These are phyloP conservation scores for Poecilia picta DNA, from an alignment of 2,797 vertebrate genomes.

Conservation along the genomic window DNA sequence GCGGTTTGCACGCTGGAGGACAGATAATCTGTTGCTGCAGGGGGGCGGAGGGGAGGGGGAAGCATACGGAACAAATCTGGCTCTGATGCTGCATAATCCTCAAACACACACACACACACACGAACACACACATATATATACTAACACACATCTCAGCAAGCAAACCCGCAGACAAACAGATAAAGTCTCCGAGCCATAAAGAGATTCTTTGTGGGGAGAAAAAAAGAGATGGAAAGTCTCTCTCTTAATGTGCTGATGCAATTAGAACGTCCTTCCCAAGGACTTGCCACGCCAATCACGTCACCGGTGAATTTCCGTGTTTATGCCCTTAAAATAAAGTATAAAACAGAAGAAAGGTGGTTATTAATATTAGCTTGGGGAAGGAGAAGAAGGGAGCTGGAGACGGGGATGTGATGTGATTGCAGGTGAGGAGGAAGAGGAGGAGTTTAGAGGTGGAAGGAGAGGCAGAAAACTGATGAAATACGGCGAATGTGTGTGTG, in stretches of 20 bases:
- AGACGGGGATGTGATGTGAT: constrained; percentile 2
- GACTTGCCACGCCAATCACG: constrained; percentile 29
- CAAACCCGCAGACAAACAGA: constrained; percentile 15
- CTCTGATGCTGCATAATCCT: constrained; percentile 65
- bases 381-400: background rate
- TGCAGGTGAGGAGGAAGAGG: constrained; percentile 13
- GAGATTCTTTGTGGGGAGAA: constrained; percentile 9
- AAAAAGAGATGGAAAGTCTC: constrained; percentile 29
- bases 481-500: background rate
- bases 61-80: constrained; percentile 73
- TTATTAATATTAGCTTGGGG: background rate
- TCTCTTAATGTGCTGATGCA: constrained; percentile 22
- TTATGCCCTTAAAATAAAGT: constrained; percentile 4
- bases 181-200: constrained; percentile 22
- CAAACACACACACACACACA: constrained; percentile 18
- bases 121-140: constrained; percentile 23
- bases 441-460: constrained; percentile 9
- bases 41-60: background rate
- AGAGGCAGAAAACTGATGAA: background rate
- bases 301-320: background rate
- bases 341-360: background rate
- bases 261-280: constrained; percentile 23
- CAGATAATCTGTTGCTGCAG: constrained; percentile 61
- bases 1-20: constrained; percentile 47
- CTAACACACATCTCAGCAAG: constrained; percentile 21